phyloP scores from a whole-genome alignment of 2,888 invertebrate species.

The Andrena minutula region DNA sequence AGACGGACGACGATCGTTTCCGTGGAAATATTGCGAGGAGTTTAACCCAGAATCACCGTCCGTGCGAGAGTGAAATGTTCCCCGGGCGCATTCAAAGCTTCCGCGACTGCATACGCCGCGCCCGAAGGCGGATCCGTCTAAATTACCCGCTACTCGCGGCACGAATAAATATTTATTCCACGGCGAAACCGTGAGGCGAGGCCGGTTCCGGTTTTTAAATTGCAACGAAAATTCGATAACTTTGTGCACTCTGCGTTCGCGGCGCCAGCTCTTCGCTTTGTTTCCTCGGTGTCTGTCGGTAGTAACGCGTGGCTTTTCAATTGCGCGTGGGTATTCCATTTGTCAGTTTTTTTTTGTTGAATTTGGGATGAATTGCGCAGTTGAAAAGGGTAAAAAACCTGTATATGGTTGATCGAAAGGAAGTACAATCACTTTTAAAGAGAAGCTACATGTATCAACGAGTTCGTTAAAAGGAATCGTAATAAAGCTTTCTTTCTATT shows the following conservation, averaged over 20 bases:
- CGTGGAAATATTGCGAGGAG: constrained; percentile 55
- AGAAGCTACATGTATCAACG: too few relatives aligned
- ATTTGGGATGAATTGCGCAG: neutral
- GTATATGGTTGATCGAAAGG: too few relatives aligned
- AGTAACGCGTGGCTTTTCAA: neutral
- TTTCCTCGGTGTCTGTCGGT: neutral
- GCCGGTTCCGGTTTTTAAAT: constrained; percentile 34
- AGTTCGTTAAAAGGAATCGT: neutral
- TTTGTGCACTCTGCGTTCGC: neutral
- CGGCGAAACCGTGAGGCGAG: constrained; percentile 8
- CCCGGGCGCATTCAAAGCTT: constrained; percentile 31
- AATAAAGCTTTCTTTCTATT: constrained; percentile 21
- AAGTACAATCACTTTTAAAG: too few relatives aligned
- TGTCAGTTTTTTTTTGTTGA: neutral
- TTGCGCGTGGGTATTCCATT: neutral
- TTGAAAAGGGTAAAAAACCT: too few relatives aligned
- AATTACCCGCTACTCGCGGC: constrained; percentile 43
- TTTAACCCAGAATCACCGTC: constrained; percentile 37
- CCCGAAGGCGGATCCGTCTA: constrained; percentile 40
- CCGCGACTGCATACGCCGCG: constrained; percentile 17
- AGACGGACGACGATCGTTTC: constrained; percentile 45
- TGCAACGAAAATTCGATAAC: constrained; percentile 31
- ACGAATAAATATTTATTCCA: constrained; percentile 50
- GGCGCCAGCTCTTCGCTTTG: neutral
- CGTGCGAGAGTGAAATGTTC: constrained; percentile 20